These are phyloP conservation scores for Halcyon senegalensis DNA, from an alignment of 2,113 vertebrate genomes.

Conservation along the genomic window DNA sequence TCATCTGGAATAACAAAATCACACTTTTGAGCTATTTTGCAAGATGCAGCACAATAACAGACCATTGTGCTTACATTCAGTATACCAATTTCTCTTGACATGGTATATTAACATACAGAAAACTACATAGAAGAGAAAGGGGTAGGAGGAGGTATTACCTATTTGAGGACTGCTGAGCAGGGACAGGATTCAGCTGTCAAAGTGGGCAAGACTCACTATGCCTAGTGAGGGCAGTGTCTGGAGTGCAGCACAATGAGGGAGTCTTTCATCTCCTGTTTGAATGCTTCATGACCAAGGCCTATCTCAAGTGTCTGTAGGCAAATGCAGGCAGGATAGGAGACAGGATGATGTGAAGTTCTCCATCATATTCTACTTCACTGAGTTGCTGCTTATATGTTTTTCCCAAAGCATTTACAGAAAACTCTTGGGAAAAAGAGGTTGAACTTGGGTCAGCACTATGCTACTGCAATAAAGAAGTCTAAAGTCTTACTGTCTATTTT, in stretches of 20 bases:
- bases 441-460: not conserved
- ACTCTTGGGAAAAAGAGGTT: not conserved
- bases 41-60: not conserved
- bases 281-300: not conserved
- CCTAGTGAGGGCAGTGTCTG: not conserved
- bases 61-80: not conserved
- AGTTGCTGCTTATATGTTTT: not conserved
- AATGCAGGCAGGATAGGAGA: not conserved
- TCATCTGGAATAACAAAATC: not conserved
- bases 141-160: not conserved
- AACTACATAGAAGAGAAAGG: not conserved
- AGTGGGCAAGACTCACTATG: not conserved
- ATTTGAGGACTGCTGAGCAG: not conserved
- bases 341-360: not conserved
- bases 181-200: not conserved
- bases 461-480: not conserved
- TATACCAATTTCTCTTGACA: not conserved
- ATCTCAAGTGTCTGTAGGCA: not conserved
- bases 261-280: not conserved
- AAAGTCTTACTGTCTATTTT: not conserved
- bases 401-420: not conserved
- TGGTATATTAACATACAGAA: not conserved
- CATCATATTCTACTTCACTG: not conserved
- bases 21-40: not conserved
- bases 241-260: not conserved